Evolutionary conservation across 2,888 invertebrate species (phyloP).

Genomic region (Cyaniris semiargus): DNA sequence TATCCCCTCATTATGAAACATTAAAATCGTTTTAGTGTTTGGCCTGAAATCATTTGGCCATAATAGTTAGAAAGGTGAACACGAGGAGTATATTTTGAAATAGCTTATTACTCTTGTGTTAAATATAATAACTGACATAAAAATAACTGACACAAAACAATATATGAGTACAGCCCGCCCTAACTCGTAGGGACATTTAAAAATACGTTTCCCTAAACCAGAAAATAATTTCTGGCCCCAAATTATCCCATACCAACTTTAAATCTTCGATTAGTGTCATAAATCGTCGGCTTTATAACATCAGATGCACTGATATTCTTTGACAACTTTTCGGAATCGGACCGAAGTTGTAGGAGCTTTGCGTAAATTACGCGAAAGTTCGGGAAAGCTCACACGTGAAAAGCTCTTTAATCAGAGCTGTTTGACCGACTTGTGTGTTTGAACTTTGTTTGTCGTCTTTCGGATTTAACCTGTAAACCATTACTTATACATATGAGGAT

Average conservation of each 20-base stretch:
- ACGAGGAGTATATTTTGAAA: no score
- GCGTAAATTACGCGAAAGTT: constrained; percentile 11
- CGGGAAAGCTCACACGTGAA: neutral
- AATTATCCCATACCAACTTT: neutral
- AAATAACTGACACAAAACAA: no score
- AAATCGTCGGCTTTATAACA: neutral
- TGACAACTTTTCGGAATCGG: neutral
- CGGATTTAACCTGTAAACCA: neutral
- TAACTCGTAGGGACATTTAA: neutral
- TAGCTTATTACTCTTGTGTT: no score
- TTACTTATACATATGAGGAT: neutral
- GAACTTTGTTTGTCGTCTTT: constrained; percentile 1
- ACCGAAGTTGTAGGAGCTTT: constrained; percentile 8
- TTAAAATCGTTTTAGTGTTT: no score
- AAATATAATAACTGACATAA: no score
- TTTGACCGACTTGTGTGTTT: constrained; percentile 9
- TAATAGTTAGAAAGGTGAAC: no score
- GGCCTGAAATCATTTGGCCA: no score
- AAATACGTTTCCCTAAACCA: neutral
- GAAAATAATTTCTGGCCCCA: neutral
- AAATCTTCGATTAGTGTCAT: neutral
- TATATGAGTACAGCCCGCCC: no score
- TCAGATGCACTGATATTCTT: neutral
- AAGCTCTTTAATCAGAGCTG: constrained; percentile 11
- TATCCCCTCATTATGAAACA: no score